Evolutionary conservation across 1,140 invertebrate species (phyloP).

Genomic region (Macrobrachium nipponense): DNA sequence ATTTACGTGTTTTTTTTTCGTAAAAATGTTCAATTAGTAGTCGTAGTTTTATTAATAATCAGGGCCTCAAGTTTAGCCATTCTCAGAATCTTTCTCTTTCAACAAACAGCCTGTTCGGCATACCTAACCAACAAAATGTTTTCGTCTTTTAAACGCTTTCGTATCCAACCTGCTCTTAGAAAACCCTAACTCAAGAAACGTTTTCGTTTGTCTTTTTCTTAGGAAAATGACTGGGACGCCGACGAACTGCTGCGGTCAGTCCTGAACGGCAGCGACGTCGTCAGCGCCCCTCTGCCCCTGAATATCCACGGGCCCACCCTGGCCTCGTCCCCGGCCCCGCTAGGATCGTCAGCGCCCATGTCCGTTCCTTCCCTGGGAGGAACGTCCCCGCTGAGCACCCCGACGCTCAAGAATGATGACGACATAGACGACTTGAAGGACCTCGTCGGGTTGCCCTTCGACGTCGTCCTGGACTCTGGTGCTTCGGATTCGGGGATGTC

Average conservation of each 20-base stretch:
- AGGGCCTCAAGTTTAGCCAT: background rate
- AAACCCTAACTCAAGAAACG: background rate
- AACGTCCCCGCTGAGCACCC: slow-evolving; percentile 24
- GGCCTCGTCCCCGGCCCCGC: slow-evolving; percentile 3
- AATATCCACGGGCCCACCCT: slow-evolving; percentile 10
- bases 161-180: no score
- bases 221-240: slow-evolving; percentile 47
- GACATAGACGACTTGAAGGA: slow-evolving; percentile 46
- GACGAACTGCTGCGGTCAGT: slow-evolving; percentile 50
- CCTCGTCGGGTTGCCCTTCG: slow-evolving; percentile 51
- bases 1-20: no score
- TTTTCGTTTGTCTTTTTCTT: background rate
- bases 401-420: slow-evolving; percentile 33
- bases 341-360: slow-evolving; percentile 19
- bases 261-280: slow-evolving; percentile 35
- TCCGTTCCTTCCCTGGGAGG: background rate
- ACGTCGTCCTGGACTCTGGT: slow-evolving; percentile 43
- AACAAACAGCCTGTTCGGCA: no score
- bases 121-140: no score
- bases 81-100: no score
- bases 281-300: background rate
- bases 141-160: no score
- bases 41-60: no score
- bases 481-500: slow-evolving; percentile 57
- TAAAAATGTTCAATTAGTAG: no score